These are phyloP conservation scores for Sylvietta virens DNA, from an alignment of 2,113 vertebrate genomes.

Conservation along the genomic window DNA sequence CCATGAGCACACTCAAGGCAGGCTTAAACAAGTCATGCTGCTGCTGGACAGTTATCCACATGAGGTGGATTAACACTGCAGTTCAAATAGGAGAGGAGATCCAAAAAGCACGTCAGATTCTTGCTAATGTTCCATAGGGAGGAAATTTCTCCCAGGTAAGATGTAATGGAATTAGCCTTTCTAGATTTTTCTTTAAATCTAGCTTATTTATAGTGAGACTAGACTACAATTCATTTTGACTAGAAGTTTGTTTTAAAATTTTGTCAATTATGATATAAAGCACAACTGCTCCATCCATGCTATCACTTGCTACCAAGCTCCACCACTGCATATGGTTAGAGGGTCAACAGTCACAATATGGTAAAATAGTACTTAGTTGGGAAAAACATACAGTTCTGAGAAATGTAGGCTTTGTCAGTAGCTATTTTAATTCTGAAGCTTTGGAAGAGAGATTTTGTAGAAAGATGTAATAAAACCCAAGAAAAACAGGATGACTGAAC, in stretches of 20 bases:
- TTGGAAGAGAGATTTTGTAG: neutral
- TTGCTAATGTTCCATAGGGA: neutral
- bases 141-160: neutral
- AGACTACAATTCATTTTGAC: neutral
- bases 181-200: neutral
- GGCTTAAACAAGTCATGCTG: neutral
- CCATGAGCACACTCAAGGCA: neutral
- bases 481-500: neutral
- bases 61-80: fast-evolving
- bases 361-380: neutral
- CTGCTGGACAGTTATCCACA: neutral
- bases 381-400: neutral
- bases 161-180: neutral
- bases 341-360: neutral
- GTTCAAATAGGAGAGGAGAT: neutral
- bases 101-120: neutral
- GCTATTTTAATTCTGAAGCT: neutral
- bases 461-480: neutral
- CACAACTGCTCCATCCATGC: neutral
- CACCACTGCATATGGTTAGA: neutral
- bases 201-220: neutral
- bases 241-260: neutral
- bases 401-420: neutral
- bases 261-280: neutral
- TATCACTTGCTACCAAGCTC: neutral